These are phyloP conservation scores for Parazoanthus darwini DNA, from an alignment of 92 coral and sea anemone species.

Conservation along the genomic window DNA sequence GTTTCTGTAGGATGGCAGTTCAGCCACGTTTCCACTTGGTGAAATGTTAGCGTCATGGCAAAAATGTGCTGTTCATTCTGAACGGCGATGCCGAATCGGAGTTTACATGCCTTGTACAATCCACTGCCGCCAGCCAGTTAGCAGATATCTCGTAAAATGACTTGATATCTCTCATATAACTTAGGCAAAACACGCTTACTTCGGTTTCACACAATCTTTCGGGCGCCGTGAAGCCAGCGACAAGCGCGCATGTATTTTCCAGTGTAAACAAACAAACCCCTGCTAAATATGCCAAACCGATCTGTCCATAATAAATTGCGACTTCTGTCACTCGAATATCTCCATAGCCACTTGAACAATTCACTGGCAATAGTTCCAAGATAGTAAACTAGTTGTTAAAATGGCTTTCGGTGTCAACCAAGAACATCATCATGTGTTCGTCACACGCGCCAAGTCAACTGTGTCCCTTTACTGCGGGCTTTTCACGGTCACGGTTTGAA, in stretches of 20 bases:
- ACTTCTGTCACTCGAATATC: constrained; percentile 49
- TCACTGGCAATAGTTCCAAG: neutral
- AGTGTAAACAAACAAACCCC: constrained; percentile 91
- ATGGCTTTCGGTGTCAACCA: neutral
- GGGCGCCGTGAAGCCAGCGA: constrained; percentile 45
- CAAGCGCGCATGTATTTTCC: constrained; percentile 85
- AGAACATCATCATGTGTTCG: neutral
- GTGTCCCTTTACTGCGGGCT: neutral
- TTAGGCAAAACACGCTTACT: neutral
- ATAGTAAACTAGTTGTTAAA: neutral
- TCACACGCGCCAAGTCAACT: constrained; percentile 9
- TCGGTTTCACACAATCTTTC: constrained; percentile 26
- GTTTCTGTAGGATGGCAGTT: constrained; percentile 81
- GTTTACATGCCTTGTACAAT: constrained; percentile 15
- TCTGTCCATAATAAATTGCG: constrained; percentile 58
- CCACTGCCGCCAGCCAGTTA: constrained; percentile 11
- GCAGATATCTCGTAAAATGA: constrained; percentile 3
- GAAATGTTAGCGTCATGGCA: constrained; percentile 90
- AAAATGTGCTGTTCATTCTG: constrained; percentile 67
- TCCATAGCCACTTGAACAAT: constrained; percentile 23
- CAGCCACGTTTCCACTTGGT: constrained; percentile 97
- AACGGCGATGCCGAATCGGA: constrained; percentile 19
- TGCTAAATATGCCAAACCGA: constrained; percentile 65
- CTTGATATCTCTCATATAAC: constrained; percentile 28
- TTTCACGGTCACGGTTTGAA: neutral